These are phyloP conservation scores for Phengaris alcon DNA, from an alignment of 2,888 invertebrate genomes.

Conservation along the genomic window DNA sequence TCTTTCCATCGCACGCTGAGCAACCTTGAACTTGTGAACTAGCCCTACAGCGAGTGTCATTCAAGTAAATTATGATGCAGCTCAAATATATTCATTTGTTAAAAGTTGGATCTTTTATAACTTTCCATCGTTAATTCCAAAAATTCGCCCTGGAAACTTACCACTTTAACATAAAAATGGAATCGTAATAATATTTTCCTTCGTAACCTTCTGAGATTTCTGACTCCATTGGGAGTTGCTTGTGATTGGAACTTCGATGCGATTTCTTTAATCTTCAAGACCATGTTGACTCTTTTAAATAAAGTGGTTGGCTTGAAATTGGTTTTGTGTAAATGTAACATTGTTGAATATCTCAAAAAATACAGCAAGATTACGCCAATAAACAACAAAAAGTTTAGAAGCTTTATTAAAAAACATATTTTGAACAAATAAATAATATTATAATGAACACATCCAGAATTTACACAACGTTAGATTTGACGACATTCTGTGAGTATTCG, in stretches of 20 bases:
- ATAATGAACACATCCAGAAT: not conserved
- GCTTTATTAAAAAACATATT: not conserved
- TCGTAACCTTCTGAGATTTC: not conserved
- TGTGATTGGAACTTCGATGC: not conserved
- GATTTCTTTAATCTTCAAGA: constrained; percentile 2
- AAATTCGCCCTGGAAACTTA: not conserved
- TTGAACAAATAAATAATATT: not conserved
- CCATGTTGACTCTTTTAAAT: not conserved
- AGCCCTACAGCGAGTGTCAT: too few species aligned
- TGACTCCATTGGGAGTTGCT: not conserved
- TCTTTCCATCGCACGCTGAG: too few species aligned
- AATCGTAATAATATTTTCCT: not conserved
- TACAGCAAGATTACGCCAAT: not conserved
- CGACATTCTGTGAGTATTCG: not conserved
- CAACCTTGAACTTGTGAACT: too few species aligned
- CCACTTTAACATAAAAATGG: not conserved
- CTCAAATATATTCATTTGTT: too few species aligned
- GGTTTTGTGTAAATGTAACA: not conserved
- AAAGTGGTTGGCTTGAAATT: not conserved
- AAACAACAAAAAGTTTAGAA: not conserved
- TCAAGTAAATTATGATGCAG: too few species aligned
- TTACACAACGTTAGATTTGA: not conserved
- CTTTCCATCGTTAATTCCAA: too few species aligned
- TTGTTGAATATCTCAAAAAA: not conserved
- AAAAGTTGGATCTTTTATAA: too few species aligned